Evolutionary conservation across 2,888 invertebrate species (phyloP).

Genomic region (Rugalucina vietnamica): DNA sequence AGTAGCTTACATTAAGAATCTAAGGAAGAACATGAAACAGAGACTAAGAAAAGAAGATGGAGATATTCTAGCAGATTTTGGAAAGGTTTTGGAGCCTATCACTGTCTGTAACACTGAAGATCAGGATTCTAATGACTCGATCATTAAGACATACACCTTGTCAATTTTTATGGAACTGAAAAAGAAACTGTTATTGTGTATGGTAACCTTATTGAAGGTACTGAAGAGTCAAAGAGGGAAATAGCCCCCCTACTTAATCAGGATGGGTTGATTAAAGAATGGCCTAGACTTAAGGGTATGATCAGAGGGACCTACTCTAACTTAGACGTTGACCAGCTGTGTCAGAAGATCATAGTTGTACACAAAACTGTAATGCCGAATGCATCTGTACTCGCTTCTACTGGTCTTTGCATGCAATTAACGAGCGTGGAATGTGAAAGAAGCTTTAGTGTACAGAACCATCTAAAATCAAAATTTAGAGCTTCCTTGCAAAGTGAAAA

Average conservation of each 20-base stretch:
- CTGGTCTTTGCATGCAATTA: too few relatives aligned
- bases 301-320: slow-evolving; percentile 31
- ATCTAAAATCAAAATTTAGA: too few relatives aligned
- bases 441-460: too few relatives aligned
- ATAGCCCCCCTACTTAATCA: slow-evolving; percentile 21
- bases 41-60: slow-evolving; percentile 36
- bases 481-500: too few relatives aligned
- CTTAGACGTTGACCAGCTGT: not conserved
- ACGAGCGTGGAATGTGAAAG: too few relatives aligned
- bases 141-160: too few relatives aligned
- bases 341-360: too few relatives aligned
- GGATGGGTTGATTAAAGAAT: slow-evolving; percentile 21
- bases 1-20: slow-evolving; percentile 2
- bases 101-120: not conserved
- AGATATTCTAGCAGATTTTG: slow-evolving; percentile 26
- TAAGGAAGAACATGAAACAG: slow-evolving; percentile 40
- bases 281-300: slow-evolving; percentile 45
- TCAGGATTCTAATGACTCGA: not conserved
- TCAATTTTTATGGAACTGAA: slow-evolving; percentile 33
- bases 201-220: slow-evolving; percentile 23
- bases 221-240: not conserved
- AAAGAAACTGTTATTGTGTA: slow-evolving; percentile 17
- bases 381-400: too few relatives aligned
- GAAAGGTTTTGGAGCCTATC: slow-evolving; percentile 23
- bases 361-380: too few relatives aligned